Evolutionary conservation across 1,140 invertebrate species (phyloP), one percentile per base, ranked within the genome.

Genomic region (Piezodorus guildinii): DNA sequence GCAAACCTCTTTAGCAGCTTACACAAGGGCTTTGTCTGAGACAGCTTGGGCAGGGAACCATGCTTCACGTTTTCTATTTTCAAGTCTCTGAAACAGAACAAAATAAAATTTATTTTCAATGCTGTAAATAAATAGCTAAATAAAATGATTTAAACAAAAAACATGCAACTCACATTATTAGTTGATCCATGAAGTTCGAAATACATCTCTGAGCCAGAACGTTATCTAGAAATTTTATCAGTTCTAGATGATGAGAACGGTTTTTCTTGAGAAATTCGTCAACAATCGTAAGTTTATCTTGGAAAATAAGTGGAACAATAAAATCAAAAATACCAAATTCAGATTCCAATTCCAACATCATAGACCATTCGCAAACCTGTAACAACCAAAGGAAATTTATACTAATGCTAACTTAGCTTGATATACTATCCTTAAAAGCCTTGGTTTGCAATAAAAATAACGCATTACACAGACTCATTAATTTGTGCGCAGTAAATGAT

Each of bases 251-350:
- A 62, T 83, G 78, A 10, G 78, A 67, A n/a, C 77, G 77, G 66
- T 79, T 81, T 46, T 77, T 75, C 45, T 70, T 69, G 60, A 88
- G 71, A 75, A 86, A 87, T 63, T 83, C 81, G 73, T 88, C 84
- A 49, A 83, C 79, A 27, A 85, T 69, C 68, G 77, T 80, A 25
- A 81, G 69, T 71, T 86, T 87, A 70, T 88, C 85, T 78, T 88
- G 85, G 15, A 89, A 73, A 68, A 89, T 76, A 19, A 90, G 73
- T 17, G 87, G 86, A 67, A 90, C 74, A 5, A 88, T 67, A 68
- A 89, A 78, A 62, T 82, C 78, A 71, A 85, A 77, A 51, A 86
- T 77, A 21, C 73, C 69, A 74, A 86, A 87, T 58, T 80, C 73
- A 45, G 79, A 72, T 74, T 85, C 83, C 16, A 88, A 72, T 60